Evolutionary conservation across 2,113 vertebrate species (phyloP).

Genomic region (Erythrocercus mccallii): DNA sequence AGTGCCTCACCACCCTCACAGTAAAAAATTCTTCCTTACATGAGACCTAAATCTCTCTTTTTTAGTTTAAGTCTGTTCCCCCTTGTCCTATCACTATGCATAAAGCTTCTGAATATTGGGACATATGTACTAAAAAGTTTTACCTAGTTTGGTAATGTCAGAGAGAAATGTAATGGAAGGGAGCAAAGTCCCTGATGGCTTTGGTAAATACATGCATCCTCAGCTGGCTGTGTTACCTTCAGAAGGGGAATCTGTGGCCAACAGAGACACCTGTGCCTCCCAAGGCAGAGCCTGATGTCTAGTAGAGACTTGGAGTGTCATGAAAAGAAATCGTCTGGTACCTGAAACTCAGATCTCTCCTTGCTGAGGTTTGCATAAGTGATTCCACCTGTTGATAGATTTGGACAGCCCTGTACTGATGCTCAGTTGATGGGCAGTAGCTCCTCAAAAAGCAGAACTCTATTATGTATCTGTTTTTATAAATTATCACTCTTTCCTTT

Average conservation of each 20-base stretch:
- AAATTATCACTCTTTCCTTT: background rate
- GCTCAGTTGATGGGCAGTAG: background rate
- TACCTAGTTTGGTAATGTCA: background rate
- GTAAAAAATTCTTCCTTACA: background rate
- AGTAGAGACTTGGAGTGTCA: background rate
- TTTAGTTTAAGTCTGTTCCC: background rate
- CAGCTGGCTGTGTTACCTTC: accelerated
- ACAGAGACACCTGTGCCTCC: background rate
- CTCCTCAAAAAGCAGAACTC: background rate
- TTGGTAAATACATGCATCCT: background rate
- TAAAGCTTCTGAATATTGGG: background rate
- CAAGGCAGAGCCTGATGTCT: background rate
- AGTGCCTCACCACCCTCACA: background rate
- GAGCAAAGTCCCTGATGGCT: background rate
- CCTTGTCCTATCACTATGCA: background rate
- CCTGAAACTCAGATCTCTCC: background rate
- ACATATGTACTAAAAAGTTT: background rate
- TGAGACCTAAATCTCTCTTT: background rate
- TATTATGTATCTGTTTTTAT: background rate
- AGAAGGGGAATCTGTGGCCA: background rate
- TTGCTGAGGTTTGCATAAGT: background rate
- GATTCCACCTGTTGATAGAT: background rate
- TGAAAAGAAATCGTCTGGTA: background rate
- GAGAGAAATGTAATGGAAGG: background rate
- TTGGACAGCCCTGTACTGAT: background rate